These are phyloP conservation scores for Eulemur coronatus DNA, from an alignment of 2,797 vertebrate species.

Conservation along the genomic window DNA sequence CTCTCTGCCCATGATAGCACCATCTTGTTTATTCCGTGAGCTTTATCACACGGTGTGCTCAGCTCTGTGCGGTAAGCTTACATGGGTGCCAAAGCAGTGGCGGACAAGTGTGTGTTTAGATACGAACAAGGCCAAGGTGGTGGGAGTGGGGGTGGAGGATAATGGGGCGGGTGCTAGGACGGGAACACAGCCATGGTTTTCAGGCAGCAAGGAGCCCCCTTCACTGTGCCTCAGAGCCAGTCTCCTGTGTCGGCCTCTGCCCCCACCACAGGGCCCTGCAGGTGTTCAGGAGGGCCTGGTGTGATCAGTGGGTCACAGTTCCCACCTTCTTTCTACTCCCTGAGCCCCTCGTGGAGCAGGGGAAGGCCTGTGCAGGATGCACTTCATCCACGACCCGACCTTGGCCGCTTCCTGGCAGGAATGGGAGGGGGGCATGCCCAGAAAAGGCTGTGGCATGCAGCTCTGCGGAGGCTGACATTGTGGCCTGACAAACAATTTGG, in stretches of 20 bases:
- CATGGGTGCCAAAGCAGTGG: neutral
- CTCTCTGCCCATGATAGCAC: neutral
- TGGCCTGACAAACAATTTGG: neutral
- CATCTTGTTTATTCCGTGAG: neutral
- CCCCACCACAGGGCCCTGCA: neutral
- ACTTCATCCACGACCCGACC: neutral
- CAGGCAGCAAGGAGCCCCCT: neutral
- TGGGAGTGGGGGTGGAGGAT: neutral
- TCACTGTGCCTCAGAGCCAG: neutral
- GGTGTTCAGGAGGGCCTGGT: neutral
- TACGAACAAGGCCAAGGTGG: neutral
- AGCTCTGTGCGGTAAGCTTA: neutral
- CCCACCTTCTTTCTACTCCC: neutral
- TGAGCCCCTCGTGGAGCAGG: neutral
- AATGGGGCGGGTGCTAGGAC: neutral
- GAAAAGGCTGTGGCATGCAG: neutral
- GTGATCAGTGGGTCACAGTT: neutral
- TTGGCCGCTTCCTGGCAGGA: neutral
- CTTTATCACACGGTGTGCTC: neutral
- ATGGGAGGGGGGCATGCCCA: neutral
- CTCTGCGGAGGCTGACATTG: accelerated
- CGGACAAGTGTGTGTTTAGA: neutral
- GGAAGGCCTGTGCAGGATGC: too few species aligned
- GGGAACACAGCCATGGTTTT: neutral
- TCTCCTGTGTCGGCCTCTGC: accelerated